Base-by-base conservation (phyloP, 2,888 invertebrate genomes). In the Perizoma affinitatum region DNA sequence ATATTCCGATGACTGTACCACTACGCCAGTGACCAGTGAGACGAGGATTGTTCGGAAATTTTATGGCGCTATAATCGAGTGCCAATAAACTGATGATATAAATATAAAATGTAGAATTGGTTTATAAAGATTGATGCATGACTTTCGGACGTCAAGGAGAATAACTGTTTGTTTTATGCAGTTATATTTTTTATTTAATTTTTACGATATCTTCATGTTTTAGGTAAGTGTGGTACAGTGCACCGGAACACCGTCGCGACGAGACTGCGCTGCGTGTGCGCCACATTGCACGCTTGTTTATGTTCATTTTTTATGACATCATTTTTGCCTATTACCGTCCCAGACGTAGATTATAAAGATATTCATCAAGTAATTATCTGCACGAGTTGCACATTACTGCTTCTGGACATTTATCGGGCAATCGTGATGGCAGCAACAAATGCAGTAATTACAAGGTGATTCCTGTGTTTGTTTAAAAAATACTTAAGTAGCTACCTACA, bases 261-360 rank as follows among this genome's bases (percentile, higher is more conserved):
- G 74, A 75, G 80, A 86, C 86, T 84, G 84, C 71, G 69, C 65
- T 63, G 66, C 71, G 74, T 71, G 70, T 69, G 73, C 78, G 70
- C 73, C 68, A 55, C 61, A 54, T 59, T n/a, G 63, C 65, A 59
- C 52, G 58, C 60, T 67, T 72, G 73, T 79, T 73, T 69, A 65
- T 63, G 63, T 61, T 50, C 36, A 72, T 74, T 74, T 72, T 73
- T 73, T 74, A 73, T 71, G 69, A 67, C 62, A 65, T 54, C 69
- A 71, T 76, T 75, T 75, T 76, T 72, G 59, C 68, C 65, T 65
- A 54, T 63, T 62, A 65, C 58, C 61, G 54, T 61, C 52, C 42
- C 53, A 65, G 63, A 65, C 57, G 65, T 35, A 59, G 55, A 65
- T 60, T 66, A 61, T 54, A 36, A 61, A 66, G 57, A 65, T 61